Evolutionary conservation across 2,888 invertebrate species (phyloP).

Genomic region (Trichacis sp.): DNA sequence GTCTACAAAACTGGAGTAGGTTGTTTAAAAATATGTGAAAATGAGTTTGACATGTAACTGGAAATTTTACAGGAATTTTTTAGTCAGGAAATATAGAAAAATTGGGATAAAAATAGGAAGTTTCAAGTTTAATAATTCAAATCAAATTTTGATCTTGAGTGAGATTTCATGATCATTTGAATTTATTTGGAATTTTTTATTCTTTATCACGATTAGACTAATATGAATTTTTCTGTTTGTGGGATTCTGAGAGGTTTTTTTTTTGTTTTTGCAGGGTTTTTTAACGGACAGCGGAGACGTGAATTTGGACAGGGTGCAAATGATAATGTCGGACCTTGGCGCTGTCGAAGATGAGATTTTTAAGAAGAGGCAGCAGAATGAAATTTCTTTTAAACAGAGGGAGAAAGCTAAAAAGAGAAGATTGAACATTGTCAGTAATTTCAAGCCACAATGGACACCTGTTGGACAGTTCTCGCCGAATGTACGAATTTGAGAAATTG

Average conservation of each 20-base stretch:
- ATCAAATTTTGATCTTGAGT: not conserved
- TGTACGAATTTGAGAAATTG: conserved; percentile 69
- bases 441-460: conserved; percentile 78
- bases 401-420: conserved; percentile 79
- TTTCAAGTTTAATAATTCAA: too few species aligned
- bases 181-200: conserved; percentile 11
- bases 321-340: conserved; percentile 94
- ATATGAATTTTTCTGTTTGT: too few species aligned
- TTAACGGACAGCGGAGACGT: conserved; percentile 96
- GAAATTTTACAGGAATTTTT: too few species aligned
- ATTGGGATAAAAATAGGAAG: too few species aligned
- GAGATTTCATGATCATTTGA: not conserved
- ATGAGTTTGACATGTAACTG: too few species aligned
- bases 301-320: conserved; percentile 91
- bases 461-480: conserved; percentile 85
- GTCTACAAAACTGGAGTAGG: conserved; percentile 91
- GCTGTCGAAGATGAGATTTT: conserved; percentile 97
- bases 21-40: conserved; percentile 36
- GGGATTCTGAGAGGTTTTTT: too few species aligned
- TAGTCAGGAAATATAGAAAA: too few species aligned
- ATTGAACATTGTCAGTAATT: conserved; percentile 70
- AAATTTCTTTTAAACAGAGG: conserved; percentile 83
- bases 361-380: conserved; percentile 88
- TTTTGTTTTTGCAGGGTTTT: conserved; percentile 84
- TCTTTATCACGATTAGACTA: too few species aligned